Evolutionary conservation across 2,113 vertebrate species (phyloP), one percentile per base, ranked within the genome.

Genomic region (Oryzias melastigma): DNA sequence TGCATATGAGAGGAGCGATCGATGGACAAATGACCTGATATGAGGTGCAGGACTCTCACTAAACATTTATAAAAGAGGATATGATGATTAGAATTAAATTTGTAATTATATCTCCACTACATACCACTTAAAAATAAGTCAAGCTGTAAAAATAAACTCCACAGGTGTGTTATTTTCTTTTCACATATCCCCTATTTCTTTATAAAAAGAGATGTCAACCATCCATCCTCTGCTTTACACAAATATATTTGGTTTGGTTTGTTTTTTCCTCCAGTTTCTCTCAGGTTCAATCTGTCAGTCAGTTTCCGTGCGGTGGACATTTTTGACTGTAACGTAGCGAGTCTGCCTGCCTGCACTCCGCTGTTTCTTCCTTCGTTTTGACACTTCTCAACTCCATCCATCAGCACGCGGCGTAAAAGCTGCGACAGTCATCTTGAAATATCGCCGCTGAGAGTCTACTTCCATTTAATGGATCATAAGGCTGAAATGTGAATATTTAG

Each of bases 391-490:
- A 65, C 63, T 68, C 43, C 62, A 74, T 82, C 60, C 71, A 65
- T 83, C 86, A 85, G 58, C 59, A 2, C 40, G 7, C 45, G n/a
- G 10, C 24, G 42, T 25, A 22, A 50, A 52, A 43, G 0, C 24
- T 27, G 52, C 48, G 61, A 66, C 75, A 79, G 71, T 78, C 81
- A 68, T 71, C 72, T 61, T 75, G 81, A 82, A 85, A 85, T 84
- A 82, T 82, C 68, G 61, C 73, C 48, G 50, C 69, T 80, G 69
- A 82, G 78, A 79, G 73, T 84, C 79, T 68, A 69, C 74, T 84
- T 87, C 73, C 74, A 78, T 84, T 87, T 87, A 78, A 85, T 77
- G 78, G 60, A 83, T 81, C 85, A 85, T 81, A 85, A 88, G 73
- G 58, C 68, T 5, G 52, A 14, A 61, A 74, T 47, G 62, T 69